Percentiles rank a stretch among this genome's conserved stretches.
Conservation (phyloP, 2,797 vertebrate species). For the Phataginus tetradactyla region DNA sequence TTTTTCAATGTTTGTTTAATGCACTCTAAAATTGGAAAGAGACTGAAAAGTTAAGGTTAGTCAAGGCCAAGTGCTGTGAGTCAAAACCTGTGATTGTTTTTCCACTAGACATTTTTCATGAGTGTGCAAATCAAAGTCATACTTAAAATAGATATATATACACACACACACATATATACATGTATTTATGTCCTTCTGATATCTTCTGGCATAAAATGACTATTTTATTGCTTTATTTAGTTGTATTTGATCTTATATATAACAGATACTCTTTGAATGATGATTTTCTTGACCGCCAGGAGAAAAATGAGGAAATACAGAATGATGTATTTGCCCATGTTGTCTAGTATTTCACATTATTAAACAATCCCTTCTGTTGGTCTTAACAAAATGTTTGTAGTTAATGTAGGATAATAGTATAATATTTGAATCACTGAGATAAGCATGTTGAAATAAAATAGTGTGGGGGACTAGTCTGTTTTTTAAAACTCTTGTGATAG, state of each 20-base stretch:
- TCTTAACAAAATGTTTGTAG: conserved; percentile 43
- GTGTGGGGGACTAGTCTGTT: background rate
- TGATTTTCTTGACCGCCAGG: background rate
- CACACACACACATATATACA: too few relatives aligned
- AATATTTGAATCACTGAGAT: background rate
- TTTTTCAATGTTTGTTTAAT: background rate
- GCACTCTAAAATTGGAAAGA: background rate
- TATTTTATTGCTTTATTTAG: background rate
- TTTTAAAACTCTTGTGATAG: background rate
- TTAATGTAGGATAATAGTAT: background rate
- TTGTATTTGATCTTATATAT: background rate
- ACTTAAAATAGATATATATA: background rate
- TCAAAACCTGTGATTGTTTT: background rate
- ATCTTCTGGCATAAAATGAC: background rate
- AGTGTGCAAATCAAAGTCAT: background rate
- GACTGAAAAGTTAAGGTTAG: background rate
- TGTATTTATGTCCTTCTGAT: background rate
- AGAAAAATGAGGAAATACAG: background rate
- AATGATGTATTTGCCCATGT: background rate
- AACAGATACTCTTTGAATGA: background rate
- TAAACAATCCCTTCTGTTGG: background rate
- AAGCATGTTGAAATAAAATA: background rate
- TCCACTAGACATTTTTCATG: background rate
- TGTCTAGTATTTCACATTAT: background rate
- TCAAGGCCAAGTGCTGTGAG: background rate